Base-by-base conservation (phyloP, 2,888 invertebrate species). In the Ceriagrion tenellum region DNA sequence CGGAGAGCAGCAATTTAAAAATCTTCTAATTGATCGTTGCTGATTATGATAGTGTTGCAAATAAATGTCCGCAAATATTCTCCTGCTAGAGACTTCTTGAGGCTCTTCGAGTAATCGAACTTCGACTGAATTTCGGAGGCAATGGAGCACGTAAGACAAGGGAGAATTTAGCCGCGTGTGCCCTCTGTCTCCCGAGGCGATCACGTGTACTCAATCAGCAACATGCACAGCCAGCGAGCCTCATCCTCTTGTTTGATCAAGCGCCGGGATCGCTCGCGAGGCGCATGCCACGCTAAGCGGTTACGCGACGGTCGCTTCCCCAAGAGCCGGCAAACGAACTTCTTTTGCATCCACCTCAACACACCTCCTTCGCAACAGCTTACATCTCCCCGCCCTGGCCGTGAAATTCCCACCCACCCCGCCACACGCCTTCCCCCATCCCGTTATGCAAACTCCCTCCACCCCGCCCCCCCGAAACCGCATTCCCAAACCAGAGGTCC, bases 391-490 rank as follows among this genome's bases (percentile, higher is more conserved):
- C 90, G 63, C 23, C 63, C 18, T n/a, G n/a, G 69, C 59, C 55
- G 59, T 56, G 47, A 55, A 55, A 56, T 23, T 47, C 40, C 23
- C 88, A 47, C 35, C n/a, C 88, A 23, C 47, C 26, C 40, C 47
- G 20, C 88, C 26, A 20, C 88, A 13, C 18, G 40, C 88, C 47
- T 35, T n/a, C 35, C 56, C 56, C 59, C 56, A 18, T 93, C 93
- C 93, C 93, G 93, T 93, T 93, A 93, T 13, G 2, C 69, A 69
- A n/a, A 69, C 69, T 69, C 26, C 56, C 90, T 26, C 47, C 56
- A 6, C n/a, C 56, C 30, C 55, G 56, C 55, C 55, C 18, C 10
- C 55, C 91, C 35, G 3, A 26, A 69, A 2, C 47, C 2, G 47
- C n/a, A 10, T 23, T 40, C 59, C 30, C 59, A 56, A 4, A 20